These are phyloP conservation scores for Cotesia chilonis DNA, from an alignment of 1,140 invertebrate species.

Conservation along the genomic window DNA sequence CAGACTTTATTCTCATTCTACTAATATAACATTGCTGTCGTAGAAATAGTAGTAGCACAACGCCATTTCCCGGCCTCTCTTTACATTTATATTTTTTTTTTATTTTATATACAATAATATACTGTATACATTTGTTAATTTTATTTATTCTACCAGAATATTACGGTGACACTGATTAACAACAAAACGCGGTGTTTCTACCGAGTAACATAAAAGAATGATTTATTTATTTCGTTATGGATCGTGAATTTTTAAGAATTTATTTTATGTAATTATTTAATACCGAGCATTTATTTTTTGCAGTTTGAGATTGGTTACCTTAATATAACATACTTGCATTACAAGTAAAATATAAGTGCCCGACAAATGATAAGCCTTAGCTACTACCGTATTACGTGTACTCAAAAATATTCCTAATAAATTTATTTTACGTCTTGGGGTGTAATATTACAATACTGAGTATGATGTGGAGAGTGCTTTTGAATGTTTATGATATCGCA, in stretches of 20 bases:
- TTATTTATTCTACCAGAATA: constrained; percentile 11
- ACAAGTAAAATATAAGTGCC: background rate
- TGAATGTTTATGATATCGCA: background rate
- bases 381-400: background rate
- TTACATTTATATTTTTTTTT: constrained; percentile 6
- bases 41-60: constrained; percentile 44
- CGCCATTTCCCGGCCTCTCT: constrained; percentile 32
- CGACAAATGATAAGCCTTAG: constrained; percentile 8
- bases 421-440: constrained; percentile 14
- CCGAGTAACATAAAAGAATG: constrained; percentile 6
- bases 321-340: too few relatives aligned
- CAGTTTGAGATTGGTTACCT: too few relatives aligned
- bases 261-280: too few relatives aligned
- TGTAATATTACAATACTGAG: constrained; percentile 11
- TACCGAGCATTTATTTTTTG: too few relatives aligned
- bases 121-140: constrained; percentile 7
- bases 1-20: constrained; percentile 56
- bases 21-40: constrained; percentile 33
- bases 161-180: constrained; percentile 5
- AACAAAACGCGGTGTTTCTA: background rate
- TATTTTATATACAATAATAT: constrained; percentile 1
- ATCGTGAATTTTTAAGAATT: background rate
- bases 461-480: background rate
- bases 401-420: constrained; percentile 23
- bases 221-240: background rate